A percentile compares a stretch with the other conserved stretches of the same genome.
These are phyloP conservation scores for Serripes groenlandicus DNA, from an alignment of 2,888 invertebrate genomes.

Conservation along the genomic window DNA sequence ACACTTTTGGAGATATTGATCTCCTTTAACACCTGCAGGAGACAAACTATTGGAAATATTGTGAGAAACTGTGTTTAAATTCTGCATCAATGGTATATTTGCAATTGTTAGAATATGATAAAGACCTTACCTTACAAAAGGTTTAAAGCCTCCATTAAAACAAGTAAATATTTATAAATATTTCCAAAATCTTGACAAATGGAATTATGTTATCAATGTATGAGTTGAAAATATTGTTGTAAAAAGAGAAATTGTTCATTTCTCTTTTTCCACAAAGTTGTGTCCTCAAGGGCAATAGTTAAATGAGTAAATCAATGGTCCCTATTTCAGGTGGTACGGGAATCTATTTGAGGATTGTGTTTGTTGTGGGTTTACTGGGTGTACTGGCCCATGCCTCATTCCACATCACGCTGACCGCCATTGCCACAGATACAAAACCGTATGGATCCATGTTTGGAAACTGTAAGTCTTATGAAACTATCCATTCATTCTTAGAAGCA, in stretches of 20 bases:
- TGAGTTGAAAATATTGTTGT: not conserved
- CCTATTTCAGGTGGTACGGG: constrained; percentile 79
- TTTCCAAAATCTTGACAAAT: not conserved
- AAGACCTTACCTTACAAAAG: too few relatives aligned
- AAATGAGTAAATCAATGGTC: too few relatives aligned
- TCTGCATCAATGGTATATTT: too few relatives aligned
- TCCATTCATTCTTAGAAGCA: too few relatives aligned
- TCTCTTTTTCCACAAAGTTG: not conserved
- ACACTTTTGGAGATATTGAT: too few relatives aligned
- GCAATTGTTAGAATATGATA: too few relatives aligned
- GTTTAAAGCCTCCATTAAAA: too few relatives aligned
- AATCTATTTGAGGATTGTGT: constrained; percentile 75
- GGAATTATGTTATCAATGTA: not conserved
- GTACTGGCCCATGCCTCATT: constrained; percentile 80
- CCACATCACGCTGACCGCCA: constrained; percentile 76
- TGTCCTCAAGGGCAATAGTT: not conserved
- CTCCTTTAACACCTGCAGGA: too few relatives aligned
- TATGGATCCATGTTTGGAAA: constrained; percentile 80
- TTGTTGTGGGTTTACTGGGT: constrained; percentile 76
- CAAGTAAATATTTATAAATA: too few relatives aligned
- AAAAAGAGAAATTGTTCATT: not conserved
- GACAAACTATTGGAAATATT: too few relatives aligned
- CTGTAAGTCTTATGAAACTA: too few relatives aligned
- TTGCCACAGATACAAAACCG: constrained; percentile 73
- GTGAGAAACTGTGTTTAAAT: too few relatives aligned